Conservation (phyloP, 2,797 vertebrate species). For the Poecilia picta region DNA sequence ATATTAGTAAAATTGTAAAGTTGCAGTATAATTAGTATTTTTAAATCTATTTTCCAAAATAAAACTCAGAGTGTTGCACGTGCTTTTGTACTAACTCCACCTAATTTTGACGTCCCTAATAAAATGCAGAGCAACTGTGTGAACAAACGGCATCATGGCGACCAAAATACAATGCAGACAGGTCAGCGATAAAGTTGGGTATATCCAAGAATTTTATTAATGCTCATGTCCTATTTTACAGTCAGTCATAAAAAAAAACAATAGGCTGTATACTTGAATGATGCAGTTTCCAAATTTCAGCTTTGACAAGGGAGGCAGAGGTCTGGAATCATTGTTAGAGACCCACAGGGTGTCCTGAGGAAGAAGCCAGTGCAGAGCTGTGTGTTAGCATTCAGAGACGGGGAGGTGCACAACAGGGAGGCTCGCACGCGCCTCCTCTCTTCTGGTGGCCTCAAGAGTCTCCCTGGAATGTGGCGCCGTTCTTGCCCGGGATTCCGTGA, state of each 20-base stretch:
- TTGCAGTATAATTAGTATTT: not conserved
- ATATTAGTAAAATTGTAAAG: not conserved
- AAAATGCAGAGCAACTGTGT: not conserved
- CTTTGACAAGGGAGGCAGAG: slow-evolving; percentile 73
- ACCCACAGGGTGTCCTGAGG: slow-evolving; percentile 98
- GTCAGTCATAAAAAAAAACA: slow-evolving; percentile 59
- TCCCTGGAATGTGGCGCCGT: slow-evolving; percentile 43
- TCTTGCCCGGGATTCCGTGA: slow-evolving; percentile 41
- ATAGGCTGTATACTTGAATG: slow-evolving; percentile 61
- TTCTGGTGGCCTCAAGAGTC: slow-evolving; percentile 40
- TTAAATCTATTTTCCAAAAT: not conserved
- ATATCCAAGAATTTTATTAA: slow-evolving; percentile 21
- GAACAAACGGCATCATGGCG: not conserved
- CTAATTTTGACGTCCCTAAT: not conserved
- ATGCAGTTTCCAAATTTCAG: slow-evolving; percentile 79
- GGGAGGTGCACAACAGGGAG: slow-evolving; percentile 66
- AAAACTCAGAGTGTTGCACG: not conserved
- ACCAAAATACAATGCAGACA: not conserved
- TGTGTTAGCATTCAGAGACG: slow-evolving; percentile 64
- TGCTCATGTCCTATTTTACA: slow-evolving; percentile 35
- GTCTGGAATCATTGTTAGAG: slow-evolving; percentile 90
- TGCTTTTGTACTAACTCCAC: not conserved
- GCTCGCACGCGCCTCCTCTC: slow-evolving; percentile 52
- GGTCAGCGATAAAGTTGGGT: not conserved
- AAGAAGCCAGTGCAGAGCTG: slow-evolving; percentile 82